A percentile compares a stretch with the other conserved stretches of the same genome.
phyloP scores from a whole-genome alignment of 2,113 vertebrate genomes.

The Pycnonotus jocosus region DNA sequence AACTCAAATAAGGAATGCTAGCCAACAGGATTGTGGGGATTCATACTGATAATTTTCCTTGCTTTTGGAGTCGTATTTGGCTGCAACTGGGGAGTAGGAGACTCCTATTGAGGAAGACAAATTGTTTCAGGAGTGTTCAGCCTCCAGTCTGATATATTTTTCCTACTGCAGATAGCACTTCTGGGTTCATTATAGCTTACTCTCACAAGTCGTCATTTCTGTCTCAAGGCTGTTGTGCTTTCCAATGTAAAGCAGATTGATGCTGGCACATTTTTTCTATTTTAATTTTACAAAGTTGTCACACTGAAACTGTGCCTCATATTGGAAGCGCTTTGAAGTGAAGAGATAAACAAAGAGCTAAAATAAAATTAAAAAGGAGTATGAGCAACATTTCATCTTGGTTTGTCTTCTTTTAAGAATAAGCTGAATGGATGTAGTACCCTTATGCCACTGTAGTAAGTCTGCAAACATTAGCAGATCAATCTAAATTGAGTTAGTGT shows the following conservation, averaged over 20 bases:
- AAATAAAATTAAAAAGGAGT: constrained; percentile 72
- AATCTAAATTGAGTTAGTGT: constrained; percentile 77
- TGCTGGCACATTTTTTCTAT: constrained; percentile 58
- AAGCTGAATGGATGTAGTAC: constrained; percentile 64
- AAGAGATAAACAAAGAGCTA: constrained; percentile 68
- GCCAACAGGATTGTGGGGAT: neutral
- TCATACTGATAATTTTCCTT: neutral
- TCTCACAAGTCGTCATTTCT: constrained; percentile 48
- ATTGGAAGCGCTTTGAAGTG: constrained; percentile 66
- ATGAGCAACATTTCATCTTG: constrained; percentile 67
- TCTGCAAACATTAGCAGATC: constrained; percentile 73
- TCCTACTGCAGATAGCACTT: neutral
- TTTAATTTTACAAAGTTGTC: constrained; percentile 69
- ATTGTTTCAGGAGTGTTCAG: constrained; percentile 2
- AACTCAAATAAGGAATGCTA: neutral
- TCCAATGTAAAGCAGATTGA: constrained; percentile 60
- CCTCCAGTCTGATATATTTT: neutral
- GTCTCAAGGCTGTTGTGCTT: constrained; percentile 51
- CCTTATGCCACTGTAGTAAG: constrained; percentile 61
- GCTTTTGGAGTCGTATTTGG: neutral
- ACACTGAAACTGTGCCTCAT: constrained; percentile 53
- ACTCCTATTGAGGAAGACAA: neutral
- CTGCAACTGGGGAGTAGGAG: neutral
- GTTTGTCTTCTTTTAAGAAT: constrained; percentile 42
- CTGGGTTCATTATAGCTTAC: constrained; percentile 27